phyloP scores from a whole-genome alignment of 2,113 vertebrate genomes.

The Ceyx melanurus region DNA sequence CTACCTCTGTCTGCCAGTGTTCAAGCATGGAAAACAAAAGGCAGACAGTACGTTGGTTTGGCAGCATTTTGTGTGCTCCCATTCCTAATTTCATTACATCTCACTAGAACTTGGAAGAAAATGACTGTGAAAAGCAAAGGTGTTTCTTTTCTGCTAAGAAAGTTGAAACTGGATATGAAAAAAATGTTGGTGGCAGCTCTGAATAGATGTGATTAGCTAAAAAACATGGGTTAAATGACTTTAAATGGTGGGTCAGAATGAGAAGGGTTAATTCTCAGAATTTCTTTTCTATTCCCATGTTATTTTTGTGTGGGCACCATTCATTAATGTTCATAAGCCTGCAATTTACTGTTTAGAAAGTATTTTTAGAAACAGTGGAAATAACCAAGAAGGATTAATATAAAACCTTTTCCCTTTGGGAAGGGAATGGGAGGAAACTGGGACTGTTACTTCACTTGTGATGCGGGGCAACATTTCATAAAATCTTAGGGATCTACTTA shows the following conservation, averaged over 20 bases:
- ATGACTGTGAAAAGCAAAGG: neutral
- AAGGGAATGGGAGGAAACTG: neutral
- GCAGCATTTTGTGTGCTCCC: neutral
- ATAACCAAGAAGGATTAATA: neutral
- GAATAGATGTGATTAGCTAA: neutral
- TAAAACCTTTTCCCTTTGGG: neutral
- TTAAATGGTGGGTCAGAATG: neutral
- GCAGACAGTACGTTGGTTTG: neutral
- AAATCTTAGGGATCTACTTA: neutral
- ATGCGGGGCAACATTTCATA: neutral
- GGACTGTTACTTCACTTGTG: neutral
- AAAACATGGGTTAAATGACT: neutral
- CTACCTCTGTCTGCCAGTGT: neutral
- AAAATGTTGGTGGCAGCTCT: neutral
- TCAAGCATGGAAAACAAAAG: neutral
- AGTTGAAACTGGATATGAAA: slow-evolving; percentile 1
- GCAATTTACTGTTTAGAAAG: neutral
- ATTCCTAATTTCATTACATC: slow-evolving; percentile 25
- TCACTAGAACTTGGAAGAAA: neutral
- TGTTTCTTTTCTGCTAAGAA: slow-evolving; percentile 20
- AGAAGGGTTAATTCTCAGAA: neutral
- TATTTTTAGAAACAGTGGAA: slow-evolving; percentile 33
- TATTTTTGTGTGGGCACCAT: neutral
- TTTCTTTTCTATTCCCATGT: neutral
- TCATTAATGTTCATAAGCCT: neutral